Evolutionary conservation across 2,113 vertebrate species (phyloP).

Genomic region (Theristicus caerulescens): DNA sequence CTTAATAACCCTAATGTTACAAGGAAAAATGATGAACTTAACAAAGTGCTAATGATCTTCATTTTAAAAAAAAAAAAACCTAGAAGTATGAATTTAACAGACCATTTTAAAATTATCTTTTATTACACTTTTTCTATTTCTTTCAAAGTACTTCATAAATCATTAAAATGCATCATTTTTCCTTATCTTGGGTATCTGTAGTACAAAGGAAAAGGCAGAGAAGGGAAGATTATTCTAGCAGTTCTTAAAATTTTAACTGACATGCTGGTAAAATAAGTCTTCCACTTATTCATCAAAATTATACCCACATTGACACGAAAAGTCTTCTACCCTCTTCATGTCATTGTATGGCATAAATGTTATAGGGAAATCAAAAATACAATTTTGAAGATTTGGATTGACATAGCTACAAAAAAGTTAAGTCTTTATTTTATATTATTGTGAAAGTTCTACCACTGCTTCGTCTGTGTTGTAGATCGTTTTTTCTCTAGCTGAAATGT

Average conservation of each 20-base stretch:
- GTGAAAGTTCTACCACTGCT: neutral
- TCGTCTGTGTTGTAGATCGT: neutral
- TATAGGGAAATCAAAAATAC: neutral
- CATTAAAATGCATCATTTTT: neutral
- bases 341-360: neutral
- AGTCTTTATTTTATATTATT: neutral
- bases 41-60: conserved; percentile 10
- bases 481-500: neutral
- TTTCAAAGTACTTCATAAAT: neutral
- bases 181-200: neutral
- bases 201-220: neutral
- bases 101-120: neutral
- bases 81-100: neutral
- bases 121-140: neutral
- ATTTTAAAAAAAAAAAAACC: neutral
- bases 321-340: neutral
- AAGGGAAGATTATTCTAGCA: neutral
- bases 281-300: neutral
- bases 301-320: neutral
- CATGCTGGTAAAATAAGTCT: neutral
- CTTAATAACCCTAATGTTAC: conserved; percentile 56
- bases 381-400: neutral
- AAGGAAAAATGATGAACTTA: conserved; percentile 69
- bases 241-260: conserved; percentile 4
- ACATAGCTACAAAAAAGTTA: neutral